These are phyloP conservation scores for Acipenser ruthenus DNA, from an alignment of 2,797 vertebrate species.

Conservation along the genomic window DNA sequence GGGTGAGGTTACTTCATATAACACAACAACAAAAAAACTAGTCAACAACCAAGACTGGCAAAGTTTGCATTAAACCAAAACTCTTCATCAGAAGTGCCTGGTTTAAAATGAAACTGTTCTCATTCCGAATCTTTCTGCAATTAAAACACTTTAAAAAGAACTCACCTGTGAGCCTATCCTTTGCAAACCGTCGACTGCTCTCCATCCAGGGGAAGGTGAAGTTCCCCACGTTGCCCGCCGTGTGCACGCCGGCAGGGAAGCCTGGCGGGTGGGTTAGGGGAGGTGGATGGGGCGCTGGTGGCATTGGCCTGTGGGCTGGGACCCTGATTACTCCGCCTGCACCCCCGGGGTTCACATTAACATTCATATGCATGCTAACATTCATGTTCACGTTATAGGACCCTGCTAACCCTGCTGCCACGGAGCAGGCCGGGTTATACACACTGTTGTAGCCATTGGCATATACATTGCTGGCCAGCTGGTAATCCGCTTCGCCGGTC, in stretches of 20 bases:
- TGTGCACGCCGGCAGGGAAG: conserved; percentile 40
- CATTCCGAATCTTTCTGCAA: neutral
- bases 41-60: too few species aligned
- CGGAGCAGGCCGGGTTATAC: conserved; percentile 72
- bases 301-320: conserved; percentile 73
- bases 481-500: conserved; percentile 60
- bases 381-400: conserved; percentile 83
- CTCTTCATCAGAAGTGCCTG: too few species aligned
- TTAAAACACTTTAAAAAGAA: neutral
- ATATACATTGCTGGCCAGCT: conserved; percentile 58
- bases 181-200: conserved; percentile 80
- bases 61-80: too few species aligned
- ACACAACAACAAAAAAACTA: neutral
- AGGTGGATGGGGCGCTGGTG: conserved; percentile 49
- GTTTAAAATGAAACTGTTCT: neutral
- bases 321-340: conserved; percentile 78
- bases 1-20: too few species aligned
- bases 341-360: conserved; percentile 63
- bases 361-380: conserved; percentile 71
- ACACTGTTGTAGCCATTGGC: conserved; percentile 62
- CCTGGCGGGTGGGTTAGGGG: conserved; percentile 44
- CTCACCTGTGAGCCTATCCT: conserved; percentile 89
- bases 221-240: conserved; percentile 56
- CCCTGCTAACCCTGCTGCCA: conserved; percentile 65
- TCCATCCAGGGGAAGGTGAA: conserved; percentile 95